phyloP scores from a whole-genome alignment of 2,888 invertebrate species.

The Dusona sp. region DNA sequence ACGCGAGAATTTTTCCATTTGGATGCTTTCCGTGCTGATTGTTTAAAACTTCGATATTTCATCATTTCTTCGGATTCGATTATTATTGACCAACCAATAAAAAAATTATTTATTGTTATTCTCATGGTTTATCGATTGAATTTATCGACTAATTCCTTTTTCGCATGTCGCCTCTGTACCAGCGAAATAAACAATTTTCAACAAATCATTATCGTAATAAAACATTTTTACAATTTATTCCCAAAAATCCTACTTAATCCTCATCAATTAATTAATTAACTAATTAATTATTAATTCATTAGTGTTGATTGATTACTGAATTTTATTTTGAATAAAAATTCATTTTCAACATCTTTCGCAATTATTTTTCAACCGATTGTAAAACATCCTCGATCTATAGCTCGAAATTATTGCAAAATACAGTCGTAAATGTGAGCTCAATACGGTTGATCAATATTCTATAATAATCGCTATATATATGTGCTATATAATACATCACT shows the following conservation, averaged over 20 bases:
- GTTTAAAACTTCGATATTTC: not conserved
- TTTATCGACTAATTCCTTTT: not conserved
- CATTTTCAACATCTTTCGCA: not conserved
- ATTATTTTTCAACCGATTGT: not conserved
- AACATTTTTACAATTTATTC: not conserved
- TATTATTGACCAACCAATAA: not conserved
- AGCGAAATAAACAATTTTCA: not conserved
- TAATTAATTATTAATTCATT: no score
- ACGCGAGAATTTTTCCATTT: not conserved
- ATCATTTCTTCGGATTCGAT: not conserved
- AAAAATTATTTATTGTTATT: slow-evolving; percentile 1
- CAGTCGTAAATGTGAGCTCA: not conserved
- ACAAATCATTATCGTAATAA: not conserved
- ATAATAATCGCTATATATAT: not conserved
- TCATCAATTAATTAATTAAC: no score
- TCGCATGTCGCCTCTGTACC: not conserved
- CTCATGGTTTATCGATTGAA: slow-evolving; percentile 1
- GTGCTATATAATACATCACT: not conserved
- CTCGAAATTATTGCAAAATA: not conserved
- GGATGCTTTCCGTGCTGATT: not conserved
- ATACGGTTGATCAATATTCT: not conserved
- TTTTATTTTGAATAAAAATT: not conserved
- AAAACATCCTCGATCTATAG: not conserved
- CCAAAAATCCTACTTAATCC: no score
- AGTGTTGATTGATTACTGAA: no score